Evolutionary conservation across 2,113 vertebrate genomes (phyloP), one percentile per base, ranked within the genome.

Genomic region (Corythornis vintsioides): DNA sequence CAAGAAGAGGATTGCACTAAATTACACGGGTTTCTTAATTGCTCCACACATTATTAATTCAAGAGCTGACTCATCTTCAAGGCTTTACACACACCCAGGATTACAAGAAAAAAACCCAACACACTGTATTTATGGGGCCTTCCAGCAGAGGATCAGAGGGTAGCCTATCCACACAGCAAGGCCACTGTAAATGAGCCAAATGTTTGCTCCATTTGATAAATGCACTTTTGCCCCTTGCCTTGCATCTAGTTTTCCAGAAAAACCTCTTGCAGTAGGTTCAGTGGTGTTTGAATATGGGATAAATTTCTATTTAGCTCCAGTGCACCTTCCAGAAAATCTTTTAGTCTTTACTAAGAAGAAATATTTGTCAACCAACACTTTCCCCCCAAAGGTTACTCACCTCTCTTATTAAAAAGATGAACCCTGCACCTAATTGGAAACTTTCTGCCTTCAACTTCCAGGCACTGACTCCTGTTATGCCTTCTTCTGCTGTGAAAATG

Each of bases 351-450:
- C 25, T 71, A 48, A 71, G 70, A 11, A 85, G 67, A 67, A 83
- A 29, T 88, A 83, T 59, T 74, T 86, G 79, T 84, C 64, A 91
- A 63, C 35, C 31, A 83, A 47, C 20, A 74, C 18, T 71, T 70
- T 86, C 28, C 48, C 77, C 77, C 60, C 63, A 92, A 80, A 93
- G 43, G 52, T 90, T 77, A 83, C n/a, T 10, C 26, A 87, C 48
- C 53, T 66, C 18, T 81, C 72, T 73, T 88, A 88, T 83, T 86
- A 94, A 86, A 94, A 94, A 86, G 43, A 81, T 25, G 72, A 95
- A 88, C n/a, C 2, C 33, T 86, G 89, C 40, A 48, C 48, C 80
- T 91, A 74, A 90, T 91, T 75, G 75, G 56, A 92, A 86, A n/a
- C 64, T 83, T 88, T 91, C 59, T 75, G 78, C 45, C 59, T 63